phyloP scores from a whole-genome alignment of 2,888 invertebrate genomes.

The Spicauda simplicius region DNA sequence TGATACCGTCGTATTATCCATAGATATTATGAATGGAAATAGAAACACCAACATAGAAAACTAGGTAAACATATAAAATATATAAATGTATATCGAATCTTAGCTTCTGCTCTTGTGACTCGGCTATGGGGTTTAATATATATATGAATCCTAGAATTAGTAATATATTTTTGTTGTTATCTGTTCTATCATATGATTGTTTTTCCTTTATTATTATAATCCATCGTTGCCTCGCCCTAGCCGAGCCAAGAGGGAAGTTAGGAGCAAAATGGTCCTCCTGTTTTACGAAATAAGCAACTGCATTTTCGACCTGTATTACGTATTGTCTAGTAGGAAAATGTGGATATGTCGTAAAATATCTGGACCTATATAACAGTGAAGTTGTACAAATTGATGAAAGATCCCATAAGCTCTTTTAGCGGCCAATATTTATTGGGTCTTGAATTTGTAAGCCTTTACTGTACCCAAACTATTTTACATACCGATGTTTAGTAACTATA shows the following conservation, averaged over 20 bases:
- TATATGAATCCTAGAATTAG: constrained; percentile 67
- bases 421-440: constrained; percentile 45
- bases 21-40: constrained; percentile 77
- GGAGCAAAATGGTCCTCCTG: constrained; percentile 49
- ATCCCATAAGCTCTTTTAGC: constrained; percentile 41
- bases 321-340: constrained; percentile 46
- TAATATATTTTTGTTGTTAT: constrained; percentile 80
- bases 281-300: constrained; percentile 58
- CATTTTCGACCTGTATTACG: constrained; percentile 50
- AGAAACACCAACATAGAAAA: constrained; percentile 82
- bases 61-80: constrained; percentile 72
- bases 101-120: constrained; percentile 56
- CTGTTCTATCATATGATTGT: constrained; percentile 74
- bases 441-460: constrained; percentile 62
- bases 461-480: constrained; percentile 77
- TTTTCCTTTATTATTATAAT: constrained; percentile 53
- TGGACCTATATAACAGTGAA: constrained; percentile 57
- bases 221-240: constrained; percentile 62
- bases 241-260: constrained; percentile 54
- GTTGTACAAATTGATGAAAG: constrained; percentile 53
- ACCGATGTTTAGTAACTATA: constrained; percentile 80
- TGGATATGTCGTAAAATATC: constrained; percentile 60
- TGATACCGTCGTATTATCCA: constrained; percentile 65
- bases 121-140: constrained; percentile 57
- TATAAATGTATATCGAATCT: constrained; percentile 62